Conservation (phyloP, 1,140 invertebrate species). For the Calliopsis andreniformis region DNA sequence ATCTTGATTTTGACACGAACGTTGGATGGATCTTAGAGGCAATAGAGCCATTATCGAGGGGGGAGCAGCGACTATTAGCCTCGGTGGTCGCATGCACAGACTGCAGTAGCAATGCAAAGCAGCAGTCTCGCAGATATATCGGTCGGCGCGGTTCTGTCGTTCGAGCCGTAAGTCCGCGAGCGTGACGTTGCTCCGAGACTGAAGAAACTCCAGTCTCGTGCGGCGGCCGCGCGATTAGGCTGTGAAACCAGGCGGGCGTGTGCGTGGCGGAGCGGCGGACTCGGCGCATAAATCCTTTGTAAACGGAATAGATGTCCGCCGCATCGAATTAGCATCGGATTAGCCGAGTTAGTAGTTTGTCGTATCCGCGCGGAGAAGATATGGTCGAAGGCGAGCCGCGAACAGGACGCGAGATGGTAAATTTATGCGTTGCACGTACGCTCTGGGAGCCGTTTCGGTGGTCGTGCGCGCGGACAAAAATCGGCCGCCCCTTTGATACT, state of each 20-base stretch:
- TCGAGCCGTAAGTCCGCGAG: slow-evolving; percentile 7
- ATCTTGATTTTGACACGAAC: slow-evolving; percentile 24
- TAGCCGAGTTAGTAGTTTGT: slow-evolving; percentile 70
- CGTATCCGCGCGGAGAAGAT: slow-evolving; percentile 43
- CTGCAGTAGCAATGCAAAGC: slow-evolving; percentile 62
- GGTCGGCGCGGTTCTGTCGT: slow-evolving; percentile 8
- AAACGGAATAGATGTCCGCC: slow-evolving; percentile 60
- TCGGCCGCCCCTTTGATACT: slow-evolving; percentile 47
- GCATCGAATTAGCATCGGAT: slow-evolving; percentile 74
- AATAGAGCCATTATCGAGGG: slow-evolving; percentile 62
- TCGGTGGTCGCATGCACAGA: slow-evolving; percentile 23
- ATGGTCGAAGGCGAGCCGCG: not conserved
- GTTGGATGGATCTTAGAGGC: slow-evolving; percentile 24
- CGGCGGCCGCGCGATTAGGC: slow-evolving; percentile 40
- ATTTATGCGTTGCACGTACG: slow-evolving; percentile 62
- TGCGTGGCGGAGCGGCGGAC: slow-evolving; percentile 10
- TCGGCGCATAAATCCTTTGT: slow-evolving; percentile 62
- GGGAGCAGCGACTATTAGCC: slow-evolving; percentile 22
- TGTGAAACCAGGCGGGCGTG: slow-evolving; percentile 14
- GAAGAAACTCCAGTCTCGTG: slow-evolving; percentile 31
- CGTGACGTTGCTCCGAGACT: not conserved
- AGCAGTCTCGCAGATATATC: slow-evolving; percentile 28
- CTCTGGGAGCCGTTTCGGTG: slow-evolving; percentile 44
- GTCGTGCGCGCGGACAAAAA: slow-evolving; percentile 42
- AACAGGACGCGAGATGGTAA: slow-evolving; percentile 40